A percentile compares a stretch with the other conserved stretches of the same genome.
Conservation (phyloP, 2,113 vertebrate genomes). For the Hippocampus abdominalis region DNA sequence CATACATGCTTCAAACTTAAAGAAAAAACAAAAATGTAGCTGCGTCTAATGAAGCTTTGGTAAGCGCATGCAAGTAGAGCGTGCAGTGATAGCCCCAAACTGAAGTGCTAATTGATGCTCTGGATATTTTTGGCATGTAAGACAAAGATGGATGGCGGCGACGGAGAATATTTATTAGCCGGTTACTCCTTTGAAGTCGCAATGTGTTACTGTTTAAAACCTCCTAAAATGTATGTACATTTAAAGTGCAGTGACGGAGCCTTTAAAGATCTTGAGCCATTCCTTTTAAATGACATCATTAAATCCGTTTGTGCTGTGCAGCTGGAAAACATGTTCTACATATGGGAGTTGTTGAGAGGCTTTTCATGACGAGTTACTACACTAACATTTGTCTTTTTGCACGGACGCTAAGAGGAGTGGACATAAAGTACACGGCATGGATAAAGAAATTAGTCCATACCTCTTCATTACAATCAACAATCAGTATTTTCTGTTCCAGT, state of each 20-base stretch:
- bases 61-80: conserved; percentile 54
- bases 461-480: too few relatives aligned
- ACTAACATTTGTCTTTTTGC: too few relatives aligned
- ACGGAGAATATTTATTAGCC: conserved; percentile 25
- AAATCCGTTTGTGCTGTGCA: not conserved
- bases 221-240: not conserved
- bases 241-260: not conserved
- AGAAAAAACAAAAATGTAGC: conserved; percentile 26
- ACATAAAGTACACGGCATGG: too few relatives aligned
- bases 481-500: too few relatives aligned
- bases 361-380: too few relatives aligned
- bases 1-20: conserved; percentile 27
- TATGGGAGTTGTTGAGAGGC: not conserved
- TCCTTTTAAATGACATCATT: not conserved
- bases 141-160: conserved; percentile 7
- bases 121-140: conserved; percentile 36
- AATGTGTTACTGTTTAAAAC: conserved; percentile 7
- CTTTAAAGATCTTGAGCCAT: not conserved
- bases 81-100: conserved; percentile 38
- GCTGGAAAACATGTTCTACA: not conserved
- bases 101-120: conserved; percentile 43
- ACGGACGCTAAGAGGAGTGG: too few relatives aligned
- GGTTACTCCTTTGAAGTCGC: conserved; percentile 16
- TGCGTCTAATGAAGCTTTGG: conserved; percentile 48
- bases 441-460: too few relatives aligned